A percentile compares a stretch with the other conserved stretches of the same genome.
Evolutionary conservation across 1,140 invertebrate species (phyloP).

Genomic region (Anastrepha ludens): DNA sequence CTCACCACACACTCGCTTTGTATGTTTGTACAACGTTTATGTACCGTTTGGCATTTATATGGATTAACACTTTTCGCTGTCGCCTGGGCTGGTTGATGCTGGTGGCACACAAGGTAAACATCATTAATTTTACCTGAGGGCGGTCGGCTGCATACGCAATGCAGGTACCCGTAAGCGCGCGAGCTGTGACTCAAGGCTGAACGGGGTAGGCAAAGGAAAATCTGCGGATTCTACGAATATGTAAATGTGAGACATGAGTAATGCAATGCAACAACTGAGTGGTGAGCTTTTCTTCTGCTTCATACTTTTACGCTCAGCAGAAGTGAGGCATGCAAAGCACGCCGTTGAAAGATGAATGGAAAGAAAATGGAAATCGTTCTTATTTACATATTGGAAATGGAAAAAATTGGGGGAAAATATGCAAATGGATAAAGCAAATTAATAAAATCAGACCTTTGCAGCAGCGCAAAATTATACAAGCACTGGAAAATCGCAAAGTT

Average conservation of each 20-base stretch:
- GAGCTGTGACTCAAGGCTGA: neutral
- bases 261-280: neutral
- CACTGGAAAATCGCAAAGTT: too few relatives aligned
- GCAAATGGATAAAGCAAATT: too few relatives aligned
- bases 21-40: neutral
- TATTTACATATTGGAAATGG: too few relatives aligned
- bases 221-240: neutral
- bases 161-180: neutral
- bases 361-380: too few relatives aligned
- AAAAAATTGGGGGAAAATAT: too few relatives aligned
- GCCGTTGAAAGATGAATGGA: too few relatives aligned
- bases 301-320: neutral
- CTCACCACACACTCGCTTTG: neutral
- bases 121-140: conserved; percentile 16
- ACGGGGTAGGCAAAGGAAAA: neutral
- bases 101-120: conserved; percentile 7
- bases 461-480: too few relatives aligned
- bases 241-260: neutral
- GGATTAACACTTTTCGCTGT: conserved; percentile 1
- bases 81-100: neutral
- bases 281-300: neutral
- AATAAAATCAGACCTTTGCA: too few relatives aligned
- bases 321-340: neutral
- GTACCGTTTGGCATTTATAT: neutral
- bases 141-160: conserved; percentile 6